Percentiles rank a stretch among this genome's conserved stretches.
These are phyloP conservation scores for Rhagonycha lutea DNA, from an alignment of 2,888 invertebrate genomes.

Conservation along the genomic window DNA sequence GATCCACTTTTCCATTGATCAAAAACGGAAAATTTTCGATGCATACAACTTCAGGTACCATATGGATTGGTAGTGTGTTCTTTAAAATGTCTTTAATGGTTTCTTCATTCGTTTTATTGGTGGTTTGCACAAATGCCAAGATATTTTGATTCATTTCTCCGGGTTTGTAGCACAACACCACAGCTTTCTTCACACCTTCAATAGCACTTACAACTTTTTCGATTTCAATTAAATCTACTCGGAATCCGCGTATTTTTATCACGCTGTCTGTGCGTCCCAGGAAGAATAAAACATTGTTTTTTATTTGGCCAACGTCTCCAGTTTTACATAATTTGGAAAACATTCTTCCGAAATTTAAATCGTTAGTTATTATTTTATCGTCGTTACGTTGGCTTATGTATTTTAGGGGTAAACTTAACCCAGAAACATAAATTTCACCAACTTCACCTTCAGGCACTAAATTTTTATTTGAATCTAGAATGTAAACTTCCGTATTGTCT, in stretches of 20 bases:
- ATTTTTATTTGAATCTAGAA: conserved; percentile 74
- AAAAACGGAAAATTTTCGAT: conserved; percentile 75
- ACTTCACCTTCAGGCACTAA: conserved; percentile 73
- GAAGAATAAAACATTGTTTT: conserved; percentile 68
- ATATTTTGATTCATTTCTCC: conserved; percentile 73
- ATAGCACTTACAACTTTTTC: conserved; percentile 71
- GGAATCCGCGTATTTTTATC: conserved; percentile 79
- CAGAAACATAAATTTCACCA: conserved; percentile 83
- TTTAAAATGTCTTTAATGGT: conserved; percentile 69
- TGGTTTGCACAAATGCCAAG: conserved; percentile 63
- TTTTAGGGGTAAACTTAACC: conserved; percentile 77
- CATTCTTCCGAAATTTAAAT: conserved; percentile 66
- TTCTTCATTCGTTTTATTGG: conserved; percentile 55
- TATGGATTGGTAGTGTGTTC: conserved; percentile 71
- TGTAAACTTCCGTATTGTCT: conserved; percentile 79
- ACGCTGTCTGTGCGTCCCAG: conserved; percentile 86
- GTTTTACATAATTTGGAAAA: conserved; percentile 78
- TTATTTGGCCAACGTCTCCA: conserved; percentile 80
- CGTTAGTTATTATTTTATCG: conserved; percentile 75
- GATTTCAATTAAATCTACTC: conserved; percentile 83
- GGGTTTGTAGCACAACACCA: conserved; percentile 70
- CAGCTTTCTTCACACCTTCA: conserved; percentile 66
- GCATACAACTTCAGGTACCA: conserved; percentile 72
- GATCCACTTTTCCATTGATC: conserved; percentile 86
- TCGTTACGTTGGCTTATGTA: conserved; percentile 77